These are phyloP conservation scores for Lamproptera curius DNA, from an alignment of 2,888 invertebrate genomes.

Conservation along the genomic window DNA sequence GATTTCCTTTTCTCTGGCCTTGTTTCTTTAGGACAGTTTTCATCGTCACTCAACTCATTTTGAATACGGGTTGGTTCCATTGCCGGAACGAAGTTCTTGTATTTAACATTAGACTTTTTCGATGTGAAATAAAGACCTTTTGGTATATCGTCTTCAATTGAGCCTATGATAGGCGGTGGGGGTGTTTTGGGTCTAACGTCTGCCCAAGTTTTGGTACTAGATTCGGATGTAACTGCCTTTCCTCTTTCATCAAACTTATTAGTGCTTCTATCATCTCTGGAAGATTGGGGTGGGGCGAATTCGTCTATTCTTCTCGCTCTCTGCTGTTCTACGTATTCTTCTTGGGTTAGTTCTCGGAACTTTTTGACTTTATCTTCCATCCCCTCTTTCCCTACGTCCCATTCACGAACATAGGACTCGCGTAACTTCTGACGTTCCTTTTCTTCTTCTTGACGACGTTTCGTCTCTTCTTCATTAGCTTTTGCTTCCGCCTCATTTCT, in stretches of 20 bases:
- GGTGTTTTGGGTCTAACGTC: slow-evolving; percentile 55
- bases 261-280: slow-evolving; percentile 33
- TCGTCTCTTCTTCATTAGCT: slow-evolving; percentile 57
- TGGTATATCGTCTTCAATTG: slow-evolving; percentile 29
- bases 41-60: slow-evolving; percentile 52
- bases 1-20: slow-evolving; percentile 32
- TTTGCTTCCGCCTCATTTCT: slow-evolving; percentile 67
- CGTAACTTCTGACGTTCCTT: slow-evolving; percentile 69
- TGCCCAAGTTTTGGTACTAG: slow-evolving; percentile 47
- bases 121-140: slow-evolving; percentile 63
- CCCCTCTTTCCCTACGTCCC: slow-evolving; percentile 85
- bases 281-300: slow-evolving; percentile 84
- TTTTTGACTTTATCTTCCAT: slow-evolving; percentile 64
- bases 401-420: slow-evolving; percentile 80
- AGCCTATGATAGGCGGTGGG: slow-evolving; percentile 44
- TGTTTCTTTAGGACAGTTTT: slow-evolving; percentile 26
- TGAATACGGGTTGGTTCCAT: slow-evolving; percentile 50
- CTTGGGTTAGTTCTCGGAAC: slow-evolving; percentile 82
- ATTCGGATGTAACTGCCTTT: slow-evolving; percentile 31
- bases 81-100: slow-evolving; percentile 57
- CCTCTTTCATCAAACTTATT: slow-evolving; percentile 54
- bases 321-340: slow-evolving; percentile 87
- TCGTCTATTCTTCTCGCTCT: slow-evolving; percentile 84
- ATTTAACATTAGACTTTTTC: slow-evolving; percentile 47
- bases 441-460: slow-evolving; percentile 57